phyloP scores from a whole-genome alignment of 2,888 invertebrate species.

The Allacma fusca region DNA sequence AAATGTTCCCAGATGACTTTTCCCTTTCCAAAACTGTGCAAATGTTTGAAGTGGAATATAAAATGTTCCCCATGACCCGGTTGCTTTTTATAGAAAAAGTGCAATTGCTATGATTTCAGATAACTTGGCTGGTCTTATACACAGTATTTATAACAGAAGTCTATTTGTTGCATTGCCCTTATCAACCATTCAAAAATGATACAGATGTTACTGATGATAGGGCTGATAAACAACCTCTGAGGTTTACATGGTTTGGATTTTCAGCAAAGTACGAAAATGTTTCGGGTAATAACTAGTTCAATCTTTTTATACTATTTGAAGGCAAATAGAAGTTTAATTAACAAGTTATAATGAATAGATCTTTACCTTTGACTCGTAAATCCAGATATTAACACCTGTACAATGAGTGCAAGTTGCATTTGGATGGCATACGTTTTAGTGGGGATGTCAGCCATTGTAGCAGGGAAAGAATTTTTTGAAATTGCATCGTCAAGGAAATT shows the following conservation, averaged over 20 bases:
- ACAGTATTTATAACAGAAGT: constrained; percentile 35
- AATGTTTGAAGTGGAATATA: too few relatives aligned
- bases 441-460: constrained; percentile 19
- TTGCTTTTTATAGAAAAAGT: not conserved
- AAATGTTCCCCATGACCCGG: too few relatives aligned
- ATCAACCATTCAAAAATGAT: not conserved
- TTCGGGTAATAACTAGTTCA: not conserved
- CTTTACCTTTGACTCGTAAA: not conserved
- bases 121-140: constrained; percentile 37
- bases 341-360: too few relatives aligned
- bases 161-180: constrained; percentile 29
- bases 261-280: not conserved
- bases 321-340: too few relatives aligned
- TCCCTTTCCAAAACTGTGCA: too few relatives aligned
- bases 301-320: not conserved
- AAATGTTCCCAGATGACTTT: too few relatives aligned
- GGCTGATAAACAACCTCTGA: not conserved
- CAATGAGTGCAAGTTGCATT: not conserved
- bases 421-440: constrained; percentile 21
- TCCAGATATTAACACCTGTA: not conserved
- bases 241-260: constrained; percentile 41
- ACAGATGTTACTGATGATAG: not conserved
- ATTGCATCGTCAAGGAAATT: constrained; percentile 28
- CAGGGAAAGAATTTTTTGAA: constrained; percentile 37
- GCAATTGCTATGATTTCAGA: not conserved